Evolutionary conservation across 2,888 invertebrate genomes (phyloP), one percentile per base, ranked within the genome.

Genomic region (Erannis defoliaria): DNA sequence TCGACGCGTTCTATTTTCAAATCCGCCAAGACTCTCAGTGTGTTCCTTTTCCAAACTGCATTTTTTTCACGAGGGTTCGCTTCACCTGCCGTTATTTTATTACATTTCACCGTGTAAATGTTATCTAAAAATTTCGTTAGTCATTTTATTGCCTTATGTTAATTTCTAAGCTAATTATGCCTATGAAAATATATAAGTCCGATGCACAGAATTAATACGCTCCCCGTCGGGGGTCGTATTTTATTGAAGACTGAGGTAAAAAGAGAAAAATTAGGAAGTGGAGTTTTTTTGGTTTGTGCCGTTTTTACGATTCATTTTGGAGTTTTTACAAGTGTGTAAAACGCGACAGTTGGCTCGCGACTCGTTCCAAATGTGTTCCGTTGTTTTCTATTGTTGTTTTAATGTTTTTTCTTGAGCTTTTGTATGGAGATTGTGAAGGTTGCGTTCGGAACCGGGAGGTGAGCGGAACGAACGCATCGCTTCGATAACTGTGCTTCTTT

Each of bases 131-230:
- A 88, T 91, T 91, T 89, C 87, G 90, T 93, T 90, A 86, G 83
- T 77, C 80, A 85, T 84, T 93, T 92, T 92, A 92, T 91, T 82
- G 83, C 85, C 81, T 86, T 91, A 92, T 92, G 93, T 90, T 92
- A 93, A 93, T 93, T 92, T 88, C 88, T 88, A 88, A 90, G 83
- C 84, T 93, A 93, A 93, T 93, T 90, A 92, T 89, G 86, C 84
- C 90, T 86, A 91, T 89, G 92, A 90, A 91, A 90, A 90, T 92
- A 80, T 90, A 92, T 91, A 89, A 90, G 88, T 81, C 78, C 51
- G 79, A 78, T 78, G 84, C 80, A 84, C 84, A 81, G 82, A 89
- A 91, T 91, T 92, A 91, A 91, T 91, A 89, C 70, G 64, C 62
- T 57, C 64, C 74, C 71, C 77, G 81, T 77, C 80, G 84, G 88